phyloP scores from a whole-genome alignment of 1,140 invertebrate genomes.

The Onthophagus taurus region DNA sequence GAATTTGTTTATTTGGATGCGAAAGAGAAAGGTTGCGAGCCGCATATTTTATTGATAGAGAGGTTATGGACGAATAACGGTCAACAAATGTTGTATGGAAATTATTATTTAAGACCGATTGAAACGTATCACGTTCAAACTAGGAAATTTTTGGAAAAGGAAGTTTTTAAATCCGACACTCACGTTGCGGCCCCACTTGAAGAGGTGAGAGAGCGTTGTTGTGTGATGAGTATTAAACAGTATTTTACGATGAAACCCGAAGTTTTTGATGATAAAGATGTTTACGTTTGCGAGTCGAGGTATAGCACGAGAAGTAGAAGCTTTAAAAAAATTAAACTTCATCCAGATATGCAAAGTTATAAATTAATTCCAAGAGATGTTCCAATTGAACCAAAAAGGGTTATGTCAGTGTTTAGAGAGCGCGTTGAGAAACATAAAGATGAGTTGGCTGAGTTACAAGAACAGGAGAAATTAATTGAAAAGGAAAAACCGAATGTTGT shows the following conservation, averaged over 20 bases:
- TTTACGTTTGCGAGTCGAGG: constrained; percentile 94
- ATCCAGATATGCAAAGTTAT: constrained; percentile 60
- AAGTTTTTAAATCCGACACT: constrained; percentile 91
- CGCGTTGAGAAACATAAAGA: constrained; percentile 84
- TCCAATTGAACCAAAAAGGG: constrained; percentile 69
- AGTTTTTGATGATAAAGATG: constrained; percentile 84
- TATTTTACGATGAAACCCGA: constrained; percentile 86
- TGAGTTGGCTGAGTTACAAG: constrained; percentile 76
- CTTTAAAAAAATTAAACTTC: constrained; percentile 89
- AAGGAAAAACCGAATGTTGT: constrained; percentile 74
- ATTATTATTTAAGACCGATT: constrained; percentile 64
- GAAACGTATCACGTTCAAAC: constrained; percentile 95
- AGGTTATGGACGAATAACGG: constrained; percentile 74
- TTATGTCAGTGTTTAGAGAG: constrained; percentile 89
- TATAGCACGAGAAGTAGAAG: constrained; percentile 76
- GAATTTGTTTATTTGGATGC: constrained; percentile 88
- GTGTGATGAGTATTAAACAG: constrained; percentile 90
- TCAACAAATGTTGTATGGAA: constrained; percentile 83
- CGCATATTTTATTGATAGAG: constrained; percentile 83
- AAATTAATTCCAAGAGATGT: constrained; percentile 62
- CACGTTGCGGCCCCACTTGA: constrained; percentile 74
- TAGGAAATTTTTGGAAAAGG: constrained; percentile 90
- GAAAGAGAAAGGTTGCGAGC: constrained; percentile 63
- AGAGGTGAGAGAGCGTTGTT: constrained; percentile 86
- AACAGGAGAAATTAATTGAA: constrained; percentile 66